Evolutionary conservation across 1,140 invertebrate species (phyloP).

Genomic region (Tetramorium simillimum): DNA sequence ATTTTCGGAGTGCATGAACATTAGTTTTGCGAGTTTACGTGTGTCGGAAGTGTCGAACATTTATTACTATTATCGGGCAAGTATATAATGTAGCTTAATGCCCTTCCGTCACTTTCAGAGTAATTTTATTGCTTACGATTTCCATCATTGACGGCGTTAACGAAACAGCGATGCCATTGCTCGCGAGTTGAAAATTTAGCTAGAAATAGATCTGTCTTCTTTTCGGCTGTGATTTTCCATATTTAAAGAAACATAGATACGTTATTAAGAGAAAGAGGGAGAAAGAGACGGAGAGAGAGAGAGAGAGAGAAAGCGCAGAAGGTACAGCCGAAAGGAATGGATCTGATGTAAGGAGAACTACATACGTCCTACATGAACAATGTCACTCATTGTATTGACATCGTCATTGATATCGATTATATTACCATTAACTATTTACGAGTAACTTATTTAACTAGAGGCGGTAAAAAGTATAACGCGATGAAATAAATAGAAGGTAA

Average conservation of each 20-base stretch:
- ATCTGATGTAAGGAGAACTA: conserved; percentile 5
- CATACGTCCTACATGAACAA: conserved; percentile 33
- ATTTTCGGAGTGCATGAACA: neutral
- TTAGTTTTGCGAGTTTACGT: neutral
- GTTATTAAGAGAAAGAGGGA: neutral
- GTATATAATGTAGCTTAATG: conserved; percentile 55
- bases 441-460: conserved; percentile 23
- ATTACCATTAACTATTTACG: conserved; percentile 22
- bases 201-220: conserved; percentile 29
- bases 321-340: neutral
- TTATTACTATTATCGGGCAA: conserved; percentile 51
- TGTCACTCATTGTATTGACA: conserved; percentile 18
- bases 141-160: neutral
- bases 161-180: conserved; percentile 47
- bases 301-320: neutral
- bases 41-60: conserved; percentile 12
- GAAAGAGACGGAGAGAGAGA: neutral
- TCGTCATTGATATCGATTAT: conserved; percentile 33
- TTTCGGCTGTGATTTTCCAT: neutral
- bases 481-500: conserved; percentile 34
- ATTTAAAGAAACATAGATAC: neutral
- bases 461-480: conserved; percentile 1
- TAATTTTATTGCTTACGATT: conserved; percentile 44
- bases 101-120: conserved; percentile 73
- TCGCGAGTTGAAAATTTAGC: conserved; percentile 26